Evolutionary conservation across 2,888 invertebrate genomes (phyloP).

Genomic region (Erebia ligea): DNA sequence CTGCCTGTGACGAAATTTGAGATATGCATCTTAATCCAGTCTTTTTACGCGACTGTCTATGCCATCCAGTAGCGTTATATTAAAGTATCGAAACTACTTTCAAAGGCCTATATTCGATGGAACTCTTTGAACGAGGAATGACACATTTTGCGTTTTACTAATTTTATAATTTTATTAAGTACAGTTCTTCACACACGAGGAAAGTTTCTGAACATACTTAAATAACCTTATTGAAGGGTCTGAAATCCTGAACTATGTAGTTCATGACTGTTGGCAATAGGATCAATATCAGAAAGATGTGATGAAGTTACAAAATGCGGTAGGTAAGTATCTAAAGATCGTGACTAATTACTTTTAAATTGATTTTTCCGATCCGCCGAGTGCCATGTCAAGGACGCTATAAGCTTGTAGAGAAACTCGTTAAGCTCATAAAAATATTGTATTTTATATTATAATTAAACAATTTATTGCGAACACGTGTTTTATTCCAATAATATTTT

Average conservation of each 20-base stretch:
- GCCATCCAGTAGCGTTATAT: too few relatives aligned
- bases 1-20: too few relatives aligned
- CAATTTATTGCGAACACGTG: background rate
- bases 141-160: too few relatives aligned
- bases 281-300: background rate
- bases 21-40: too few relatives aligned
- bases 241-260: background rate
- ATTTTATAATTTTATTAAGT: too few relatives aligned
- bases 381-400: background rate
- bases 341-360: background rate
- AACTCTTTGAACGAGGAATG: too few relatives aligned
- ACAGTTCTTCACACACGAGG: too few relatives aligned
- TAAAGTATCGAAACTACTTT: too few relatives aligned
- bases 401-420: background rate
- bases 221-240: background rate
- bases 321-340: background rate
- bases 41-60: too few relatives aligned
- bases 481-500: background rate
- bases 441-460: background rate
- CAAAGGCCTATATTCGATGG: too few relatives aligned
- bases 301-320: too few relatives aligned
- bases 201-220: too few relatives aligned
- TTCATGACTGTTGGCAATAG: background rate
- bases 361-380: constrained; percentile 7
- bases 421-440: background rate